A percentile compares a stretch with the other conserved stretches of the same genome.
These are phyloP conservation scores for Philopotamus ludificatus DNA, from an alignment of 1,140 invertebrate species.

Conservation along the genomic window DNA sequence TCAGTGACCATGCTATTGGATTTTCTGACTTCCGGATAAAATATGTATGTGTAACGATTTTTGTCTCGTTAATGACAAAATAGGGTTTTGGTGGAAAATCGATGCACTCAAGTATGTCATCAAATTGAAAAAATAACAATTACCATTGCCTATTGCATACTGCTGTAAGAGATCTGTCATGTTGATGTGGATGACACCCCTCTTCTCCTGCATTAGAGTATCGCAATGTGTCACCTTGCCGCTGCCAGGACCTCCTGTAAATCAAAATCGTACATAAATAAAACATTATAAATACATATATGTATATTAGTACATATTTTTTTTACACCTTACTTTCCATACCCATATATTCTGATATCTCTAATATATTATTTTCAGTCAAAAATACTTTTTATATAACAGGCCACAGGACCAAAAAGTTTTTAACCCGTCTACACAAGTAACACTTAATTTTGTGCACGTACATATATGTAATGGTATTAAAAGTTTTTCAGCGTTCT, in stretches of 20 bases:
- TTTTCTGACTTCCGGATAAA: slow-evolving; percentile 11
- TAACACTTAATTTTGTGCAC: too few relatives aligned
- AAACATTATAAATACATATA: too few relatives aligned
- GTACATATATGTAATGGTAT: too few relatives aligned
- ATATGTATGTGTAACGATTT: slow-evolving; percentile 33
- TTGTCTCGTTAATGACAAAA: not conserved
- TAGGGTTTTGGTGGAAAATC: not conserved
- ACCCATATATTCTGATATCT: too few relatives aligned
- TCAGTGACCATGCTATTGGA: not conserved
- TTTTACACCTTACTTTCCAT: too few relatives aligned
- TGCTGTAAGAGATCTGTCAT: slow-evolving; percentile 87
- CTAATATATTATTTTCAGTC: too few relatives aligned
- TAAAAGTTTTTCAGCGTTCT: too few relatives aligned
- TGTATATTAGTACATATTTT: too few relatives aligned
- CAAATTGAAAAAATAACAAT: too few relatives aligned
- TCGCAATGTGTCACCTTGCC: slow-evolving; percentile 93
- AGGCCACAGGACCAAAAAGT: too few relatives aligned
- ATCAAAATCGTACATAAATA: not conserved
- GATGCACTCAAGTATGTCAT: not conserved
- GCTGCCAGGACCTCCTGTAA: slow-evolving; percentile 79
- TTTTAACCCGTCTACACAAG: too few relatives aligned
- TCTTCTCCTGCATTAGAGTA: slow-evolving; percentile 80
- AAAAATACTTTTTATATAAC: too few relatives aligned
- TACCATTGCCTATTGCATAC: slow-evolving; percentile 84
- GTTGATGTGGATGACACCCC: slow-evolving; percentile 82